phyloP scores from a whole-genome alignment of 1,140 invertebrate species.

The Trichogramma pretiosum region DNA sequence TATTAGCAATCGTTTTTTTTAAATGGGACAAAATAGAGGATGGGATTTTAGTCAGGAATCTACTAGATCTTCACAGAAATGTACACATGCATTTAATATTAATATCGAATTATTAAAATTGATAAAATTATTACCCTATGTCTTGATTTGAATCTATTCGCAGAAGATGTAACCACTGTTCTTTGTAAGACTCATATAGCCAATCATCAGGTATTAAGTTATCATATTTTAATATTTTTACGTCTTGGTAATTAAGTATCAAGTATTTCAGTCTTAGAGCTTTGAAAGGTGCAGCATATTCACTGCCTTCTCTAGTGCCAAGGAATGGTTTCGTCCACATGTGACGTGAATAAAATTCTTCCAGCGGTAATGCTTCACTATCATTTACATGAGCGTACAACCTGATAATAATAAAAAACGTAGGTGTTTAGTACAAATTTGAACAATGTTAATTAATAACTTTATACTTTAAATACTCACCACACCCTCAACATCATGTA shows the following conservation, averaged over 20 bases:
- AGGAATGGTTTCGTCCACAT: constrained; percentile 48
- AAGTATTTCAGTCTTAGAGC: constrained; percentile 61
- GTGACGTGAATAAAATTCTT: constrained; percentile 38
- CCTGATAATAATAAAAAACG: constrained; percentile 22
- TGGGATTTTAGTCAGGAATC: constrained; percentile 17
- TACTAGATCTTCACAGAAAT: constrained; percentile 6
- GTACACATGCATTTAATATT: neutral
- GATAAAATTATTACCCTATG: constrained; percentile 47
- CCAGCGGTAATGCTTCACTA: constrained; percentile 40
- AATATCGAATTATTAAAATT: neutral
- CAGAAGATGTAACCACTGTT: constrained; percentile 64
- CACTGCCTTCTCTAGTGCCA: constrained; percentile 50
- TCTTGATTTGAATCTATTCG: constrained; percentile 62
- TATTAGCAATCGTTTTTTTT: constrained; percentile 10
- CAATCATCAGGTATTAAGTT: constrained; percentile 62
- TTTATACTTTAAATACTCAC: constrained; percentile 35
- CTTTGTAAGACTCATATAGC: constrained; percentile 55
- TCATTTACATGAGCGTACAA: constrained; percentile 33
- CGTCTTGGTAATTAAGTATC: constrained; percentile 61
- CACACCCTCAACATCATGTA: constrained; percentile 66
- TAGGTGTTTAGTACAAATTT: neutral
- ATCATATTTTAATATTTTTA: constrained; percentile 59
- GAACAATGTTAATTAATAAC: neutral
- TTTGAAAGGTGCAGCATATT: constrained; percentile 54
- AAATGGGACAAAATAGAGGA: constrained; percentile 15